A percentile compares a stretch with the other conserved stretches of the same genome.
Evolutionary conservation across 2,797 vertebrate genomes (phyloP).

Genomic region (Australoheros facetus): DNA sequence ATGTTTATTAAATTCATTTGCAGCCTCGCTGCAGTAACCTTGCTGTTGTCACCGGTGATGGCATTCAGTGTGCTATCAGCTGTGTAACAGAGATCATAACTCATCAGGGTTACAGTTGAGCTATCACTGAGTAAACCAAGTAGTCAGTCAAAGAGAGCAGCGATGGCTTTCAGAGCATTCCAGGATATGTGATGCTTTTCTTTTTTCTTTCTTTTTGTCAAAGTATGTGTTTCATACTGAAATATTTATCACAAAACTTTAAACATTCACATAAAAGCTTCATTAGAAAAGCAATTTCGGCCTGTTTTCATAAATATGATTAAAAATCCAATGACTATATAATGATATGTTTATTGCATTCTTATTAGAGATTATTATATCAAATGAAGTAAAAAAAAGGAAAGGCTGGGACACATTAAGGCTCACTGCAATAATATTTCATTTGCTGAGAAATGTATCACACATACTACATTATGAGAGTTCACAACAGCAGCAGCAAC

Average conservation of each 20-base stretch:
- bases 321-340: slow-evolving; percentile 1
- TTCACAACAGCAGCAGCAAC: not conserved
- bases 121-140: slow-evolving; percentile 22
- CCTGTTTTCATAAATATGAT: slow-evolving; percentile 17
- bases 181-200: not conserved
- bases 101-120: slow-evolving; percentile 7
- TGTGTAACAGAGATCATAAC: slow-evolving; percentile 43
- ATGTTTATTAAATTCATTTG: slow-evolving; percentile 55
- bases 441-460: slow-evolving; percentile 35
- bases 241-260: slow-evolving; percentile 40
- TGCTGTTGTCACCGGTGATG: slow-evolving; percentile 25
- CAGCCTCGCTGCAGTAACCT: slow-evolving; percentile 31
- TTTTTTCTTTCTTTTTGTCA: not conserved
- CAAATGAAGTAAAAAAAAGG: slow-evolving; percentile 9
- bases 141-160: slow-evolving; percentile 47
- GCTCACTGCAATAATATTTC: slow-evolving; percentile 17
- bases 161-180: not conserved
- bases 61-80: slow-evolving; percentile 42
- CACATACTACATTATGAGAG: slow-evolving; percentile 20
- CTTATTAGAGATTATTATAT: slow-evolving; percentile 17
- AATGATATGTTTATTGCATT: slow-evolving; percentile 8
- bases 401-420: slow-evolving; percentile 27
- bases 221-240: slow-evolving; percentile 8
- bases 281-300: slow-evolving; percentile 34
- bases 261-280: not conserved